phyloP scores from a whole-genome alignment of 2,888 invertebrate genomes.

The Oligia fasciuncula region DNA sequence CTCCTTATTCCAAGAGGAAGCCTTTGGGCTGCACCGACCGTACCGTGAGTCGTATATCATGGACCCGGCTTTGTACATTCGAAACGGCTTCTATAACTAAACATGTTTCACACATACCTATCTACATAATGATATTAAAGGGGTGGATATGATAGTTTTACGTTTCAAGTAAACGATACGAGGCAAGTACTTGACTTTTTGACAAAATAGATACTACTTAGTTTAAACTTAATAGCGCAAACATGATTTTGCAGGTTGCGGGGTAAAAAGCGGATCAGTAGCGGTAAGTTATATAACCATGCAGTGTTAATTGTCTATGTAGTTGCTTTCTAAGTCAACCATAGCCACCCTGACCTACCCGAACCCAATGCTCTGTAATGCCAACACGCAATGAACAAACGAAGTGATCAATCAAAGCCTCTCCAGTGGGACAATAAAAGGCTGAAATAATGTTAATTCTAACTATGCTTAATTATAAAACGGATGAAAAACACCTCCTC shows the following conservation, averaged over 20 bases:
- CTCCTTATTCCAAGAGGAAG: slow-evolving; percentile 53
- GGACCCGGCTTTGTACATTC: slow-evolving; percentile 38
- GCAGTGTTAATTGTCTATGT: neutral
- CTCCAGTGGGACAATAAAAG: neutral
- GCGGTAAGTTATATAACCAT: neutral
- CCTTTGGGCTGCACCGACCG: slow-evolving; percentile 49
- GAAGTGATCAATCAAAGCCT: slow-evolving; percentile 11
- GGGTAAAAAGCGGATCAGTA: neutral
- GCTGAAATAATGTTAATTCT: neutral
- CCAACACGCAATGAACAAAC: neutral
- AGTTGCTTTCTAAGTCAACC: neutral
- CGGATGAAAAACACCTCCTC: neutral
- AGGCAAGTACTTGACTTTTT: neutral
- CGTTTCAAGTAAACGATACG: neutral
- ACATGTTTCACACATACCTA: slow-evolving; percentile 28
- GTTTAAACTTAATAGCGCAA: too few species aligned
- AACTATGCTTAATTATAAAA: neutral
- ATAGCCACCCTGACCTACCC: slow-evolving; percentile 2
- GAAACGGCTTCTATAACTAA: slow-evolving; percentile 41
- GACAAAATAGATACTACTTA: neutral
- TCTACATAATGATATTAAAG: slow-evolving; percentile 17
- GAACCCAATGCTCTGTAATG: neutral
- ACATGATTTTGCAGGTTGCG: neutral
- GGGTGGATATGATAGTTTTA: neutral
- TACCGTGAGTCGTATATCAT: slow-evolving; percentile 40